phyloP scores from a whole-genome alignment of 2,888 invertebrate genomes.

The Metopia argyrocephala region DNA sequence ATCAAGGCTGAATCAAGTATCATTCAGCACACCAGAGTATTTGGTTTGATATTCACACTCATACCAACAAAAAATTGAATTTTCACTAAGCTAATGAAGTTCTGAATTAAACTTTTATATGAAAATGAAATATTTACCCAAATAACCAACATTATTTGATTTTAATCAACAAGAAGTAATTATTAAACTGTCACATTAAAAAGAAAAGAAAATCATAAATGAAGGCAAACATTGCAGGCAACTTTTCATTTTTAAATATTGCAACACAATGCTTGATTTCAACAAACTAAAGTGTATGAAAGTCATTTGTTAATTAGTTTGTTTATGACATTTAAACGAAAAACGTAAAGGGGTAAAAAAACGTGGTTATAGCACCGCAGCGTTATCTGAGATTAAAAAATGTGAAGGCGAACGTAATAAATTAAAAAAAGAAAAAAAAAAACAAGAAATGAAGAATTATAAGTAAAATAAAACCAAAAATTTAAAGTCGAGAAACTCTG shows the following conservation, averaged over 20 bases:
- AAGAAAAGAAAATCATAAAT: not conserved
- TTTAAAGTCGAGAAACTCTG: not conserved
- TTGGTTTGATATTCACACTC: too few relatives aligned
- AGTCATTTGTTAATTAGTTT: slow-evolving; percentile 22
- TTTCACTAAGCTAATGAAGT: too few relatives aligned
- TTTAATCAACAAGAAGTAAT: not conserved
- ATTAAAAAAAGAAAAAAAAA: not conserved
- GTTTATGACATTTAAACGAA: slow-evolving; percentile 18
- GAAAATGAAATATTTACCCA: not conserved
- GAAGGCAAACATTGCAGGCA: slow-evolving; percentile 2
- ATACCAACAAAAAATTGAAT: too few relatives aligned
- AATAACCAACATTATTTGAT: not conserved
- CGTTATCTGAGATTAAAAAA: slow-evolving; percentile 17
- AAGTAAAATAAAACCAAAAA: not conserved
- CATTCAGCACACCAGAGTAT: too few relatives aligned
- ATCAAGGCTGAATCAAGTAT: too few relatives aligned
- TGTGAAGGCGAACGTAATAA: not conserved
- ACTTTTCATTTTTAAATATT: not conserved
- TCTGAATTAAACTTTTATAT: too few relatives aligned
- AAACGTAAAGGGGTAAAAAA: not conserved
- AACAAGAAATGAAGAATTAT: not conserved
- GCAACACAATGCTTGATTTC: slow-evolving; percentile 4
- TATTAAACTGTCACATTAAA: slow-evolving; percentile 10
- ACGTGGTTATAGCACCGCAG: not conserved
- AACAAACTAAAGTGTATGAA: not conserved